Base-by-base conservation (phyloP, 2,888 invertebrate genomes). In the Gonocerus acuteangulatus region DNA sequence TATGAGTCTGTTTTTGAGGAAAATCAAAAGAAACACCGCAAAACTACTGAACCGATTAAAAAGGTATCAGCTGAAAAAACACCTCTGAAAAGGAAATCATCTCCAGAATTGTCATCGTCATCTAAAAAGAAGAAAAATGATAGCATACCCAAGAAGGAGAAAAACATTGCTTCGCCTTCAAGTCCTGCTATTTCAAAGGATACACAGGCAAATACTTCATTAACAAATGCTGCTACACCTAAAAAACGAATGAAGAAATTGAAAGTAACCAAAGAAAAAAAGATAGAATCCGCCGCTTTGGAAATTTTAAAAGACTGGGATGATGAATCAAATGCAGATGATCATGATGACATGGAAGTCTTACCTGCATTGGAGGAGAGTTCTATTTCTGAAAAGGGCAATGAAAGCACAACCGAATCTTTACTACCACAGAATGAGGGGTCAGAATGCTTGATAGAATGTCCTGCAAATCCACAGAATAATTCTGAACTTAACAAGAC, bases 271-370 rank as follows among this genome's bases (percentile, higher is more conserved):
- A 80, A 81, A 71, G 78, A 79, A 62, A 83, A 85, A 72, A 81
- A 87, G 67, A 82, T 83, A 63, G 83, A 79, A 61, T 23, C 47
- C 7, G 57, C 51, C 32, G 65, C 39, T 15, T 58, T 54, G n/a
- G 82, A 85, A 68, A 75, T 89, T 45, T 73, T 89, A 61, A 86
- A 86, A 1, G 89, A 89, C 70, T 89, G 89, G 88, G 83, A 83
- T 66, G 87, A 87, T 68, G 82, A 79, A 62, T 79, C 78, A 16
- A 77, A 78, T 39, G 77, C 77, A 23, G 73, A 74, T 36, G 39
- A 44, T 18, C 3, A 15, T 44, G 21, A 9, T n/a, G 21, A 9
- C 6, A 18, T 9, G 48, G 73, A 74, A 69, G 68, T 9, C 9
- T 4, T 6, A 27, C 9, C 27, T 4, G 4, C 3, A 7, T 7